Conservation (phyloP, 2,113 vertebrate species). For the Tretioscincus oriximinensis region DNA sequence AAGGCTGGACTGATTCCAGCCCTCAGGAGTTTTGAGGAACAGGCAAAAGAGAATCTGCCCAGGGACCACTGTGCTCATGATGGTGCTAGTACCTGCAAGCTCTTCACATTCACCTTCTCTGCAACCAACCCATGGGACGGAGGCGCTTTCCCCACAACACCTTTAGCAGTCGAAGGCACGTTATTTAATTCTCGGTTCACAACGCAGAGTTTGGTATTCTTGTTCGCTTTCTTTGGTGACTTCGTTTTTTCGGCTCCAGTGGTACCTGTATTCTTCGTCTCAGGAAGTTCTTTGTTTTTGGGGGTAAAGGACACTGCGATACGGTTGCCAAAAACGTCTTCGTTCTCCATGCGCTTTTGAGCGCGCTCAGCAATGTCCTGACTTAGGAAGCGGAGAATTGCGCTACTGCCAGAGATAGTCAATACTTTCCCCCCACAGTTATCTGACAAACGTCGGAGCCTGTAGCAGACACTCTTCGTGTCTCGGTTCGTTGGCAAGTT, state of each 20-base stretch:
- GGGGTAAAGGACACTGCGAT: slow-evolving; percentile 90
- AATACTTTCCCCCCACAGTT: slow-evolving; percentile 97
- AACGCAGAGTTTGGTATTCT: slow-evolving; percentile 81
- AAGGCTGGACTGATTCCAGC: background rate
- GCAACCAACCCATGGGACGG: slow-evolving; percentile 69
- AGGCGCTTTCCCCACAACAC: slow-evolving; percentile 78
- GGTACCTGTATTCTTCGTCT: slow-evolving; percentile 71
- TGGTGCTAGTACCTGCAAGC: slow-evolving; percentile 75
- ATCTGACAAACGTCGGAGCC: slow-evolving; percentile 92
- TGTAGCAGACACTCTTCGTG: slow-evolving; percentile 88
- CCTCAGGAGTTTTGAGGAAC: background rate
- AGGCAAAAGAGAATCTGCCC: background rate
- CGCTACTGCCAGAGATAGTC: slow-evolving; percentile 86
- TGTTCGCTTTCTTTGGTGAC: slow-evolving; percentile 87
- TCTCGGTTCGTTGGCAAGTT: slow-evolving; percentile 94
- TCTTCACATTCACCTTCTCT: slow-evolving; percentile 87
- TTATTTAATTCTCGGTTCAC: slow-evolving; percentile 75
- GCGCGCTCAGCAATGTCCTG: slow-evolving; percentile 89
- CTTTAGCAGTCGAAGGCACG: slow-evolving; percentile 78
- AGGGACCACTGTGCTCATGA: background rate
- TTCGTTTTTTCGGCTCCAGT: slow-evolving; percentile 80
- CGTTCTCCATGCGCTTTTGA: slow-evolving; percentile 95
- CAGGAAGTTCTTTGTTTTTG: slow-evolving; percentile 73
- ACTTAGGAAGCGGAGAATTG: slow-evolving; percentile 89
- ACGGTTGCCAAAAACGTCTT: slow-evolving; percentile 92